phyloP scores from a whole-genome alignment of 2,888 invertebrate species.

The Rhorus exstirpatorius region DNA sequence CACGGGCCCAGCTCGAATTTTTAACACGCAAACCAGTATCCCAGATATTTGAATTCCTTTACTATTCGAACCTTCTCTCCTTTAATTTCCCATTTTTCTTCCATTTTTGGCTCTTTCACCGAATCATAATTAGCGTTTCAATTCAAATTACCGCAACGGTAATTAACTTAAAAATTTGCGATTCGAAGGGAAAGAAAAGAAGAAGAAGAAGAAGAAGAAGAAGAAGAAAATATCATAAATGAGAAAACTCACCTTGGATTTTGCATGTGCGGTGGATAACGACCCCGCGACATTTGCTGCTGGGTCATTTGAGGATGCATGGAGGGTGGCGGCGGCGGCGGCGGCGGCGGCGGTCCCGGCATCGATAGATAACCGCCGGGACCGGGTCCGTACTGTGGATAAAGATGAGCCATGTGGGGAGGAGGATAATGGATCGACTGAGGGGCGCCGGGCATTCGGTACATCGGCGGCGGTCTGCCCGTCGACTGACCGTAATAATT shows the following conservation, averaged over 20 bases:
- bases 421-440: constrained; percentile 82
- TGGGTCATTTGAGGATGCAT: constrained; percentile 81
- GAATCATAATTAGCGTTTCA: too few species aligned
- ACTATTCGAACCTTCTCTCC: too few species aligned
- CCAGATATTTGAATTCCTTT: too few species aligned
- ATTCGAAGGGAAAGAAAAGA: too few species aligned
- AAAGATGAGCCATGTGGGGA: constrained; percentile 81
- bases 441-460: constrained; percentile 80
- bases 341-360: constrained; percentile 77
- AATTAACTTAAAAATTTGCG: too few species aligned
- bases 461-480: constrained; percentile 84
- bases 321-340: too few species aligned
- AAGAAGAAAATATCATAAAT: background rate
- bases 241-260: constrained; percentile 69
- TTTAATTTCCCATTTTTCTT: too few species aligned
- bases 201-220: background rate
- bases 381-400: constrained; percentile 72
- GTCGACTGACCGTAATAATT: constrained; percentile 85
- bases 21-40: too few species aligned
- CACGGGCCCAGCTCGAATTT: too few species aligned
- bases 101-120: too few species aligned
- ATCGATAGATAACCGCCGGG: constrained; percentile 77
- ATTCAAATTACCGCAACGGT: too few species aligned
- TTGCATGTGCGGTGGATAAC: constrained; percentile 78
- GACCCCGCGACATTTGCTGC: constrained; percentile 79